A percentile compares a stretch with the other conserved stretches of the same genome.
These are phyloP conservation scores for Palythoa caribaeorum DNA, from an alignment of 92 coral and sea anemone species.

Conservation along the genomic window DNA sequence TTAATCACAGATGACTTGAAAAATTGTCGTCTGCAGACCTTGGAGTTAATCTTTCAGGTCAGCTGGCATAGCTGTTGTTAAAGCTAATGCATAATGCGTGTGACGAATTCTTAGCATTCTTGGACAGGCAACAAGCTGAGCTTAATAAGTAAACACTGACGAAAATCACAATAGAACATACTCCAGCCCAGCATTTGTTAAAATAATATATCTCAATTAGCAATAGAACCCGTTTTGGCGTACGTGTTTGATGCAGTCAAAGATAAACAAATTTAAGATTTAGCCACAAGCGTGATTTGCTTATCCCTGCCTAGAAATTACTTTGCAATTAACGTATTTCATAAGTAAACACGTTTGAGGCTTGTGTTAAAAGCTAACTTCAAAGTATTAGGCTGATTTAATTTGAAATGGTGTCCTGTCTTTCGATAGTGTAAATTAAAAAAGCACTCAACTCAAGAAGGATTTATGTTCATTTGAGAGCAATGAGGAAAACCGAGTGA, in stretches of 20 bases:
- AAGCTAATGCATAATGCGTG: conserved; percentile 10
- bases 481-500: background rate
- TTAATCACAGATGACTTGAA: conserved; percentile 80
- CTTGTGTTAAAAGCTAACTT: conserved; percentile 46
- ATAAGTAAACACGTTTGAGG: conserved; percentile 41
- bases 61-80: conserved; percentile 14
- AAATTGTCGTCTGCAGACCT: conserved; percentile 29
- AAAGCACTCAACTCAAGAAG: conserved; percentile 49
- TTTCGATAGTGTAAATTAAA: conserved; percentile 24
- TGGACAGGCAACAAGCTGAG: background rate
- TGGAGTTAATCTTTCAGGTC: conserved; percentile 41
- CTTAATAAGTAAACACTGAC: conserved; percentile 16
- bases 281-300: conserved; percentile 28
- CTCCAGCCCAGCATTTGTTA: conserved; percentile 36
- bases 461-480: conserved; percentile 35
- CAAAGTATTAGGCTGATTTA: conserved; percentile 21
- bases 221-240: conserved; percentile 6
- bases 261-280: conserved; percentile 40
- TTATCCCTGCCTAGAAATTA: conserved; percentile 39
- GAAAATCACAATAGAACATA: conserved; percentile 24
- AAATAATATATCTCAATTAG: conserved; percentile 45
- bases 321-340: conserved; percentile 45
- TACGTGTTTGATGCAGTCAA: conserved; percentile 6
- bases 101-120: conserved; percentile 10
- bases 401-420: background rate